These are phyloP conservation scores for silkworm (Bombyx mori) DNA, from an alignment of 1,140 invertebrate species.

Conservation along the genomic window DNA sequence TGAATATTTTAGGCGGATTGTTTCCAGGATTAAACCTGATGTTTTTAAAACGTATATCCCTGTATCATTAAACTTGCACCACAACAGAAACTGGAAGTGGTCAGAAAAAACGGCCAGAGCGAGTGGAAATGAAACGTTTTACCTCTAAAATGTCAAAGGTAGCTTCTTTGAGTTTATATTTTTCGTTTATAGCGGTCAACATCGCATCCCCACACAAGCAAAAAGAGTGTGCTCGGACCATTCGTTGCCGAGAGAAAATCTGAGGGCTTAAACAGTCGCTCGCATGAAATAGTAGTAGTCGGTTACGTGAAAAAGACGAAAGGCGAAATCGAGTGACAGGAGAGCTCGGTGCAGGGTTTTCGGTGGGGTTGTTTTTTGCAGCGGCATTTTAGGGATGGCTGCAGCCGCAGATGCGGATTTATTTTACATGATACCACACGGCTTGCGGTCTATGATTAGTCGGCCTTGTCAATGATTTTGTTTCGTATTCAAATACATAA, in stretches of 20 bases:
- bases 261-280: constrained; percentile 67
- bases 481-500: too few relatives aligned
- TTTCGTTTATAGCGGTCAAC: constrained; percentile 68
- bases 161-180: constrained; percentile 67
- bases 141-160: constrained; percentile 67
- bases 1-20: too few relatives aligned
- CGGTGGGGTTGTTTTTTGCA: constrained; percentile 58
- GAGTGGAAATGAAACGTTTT: constrained; percentile 60
- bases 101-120: constrained; percentile 39
- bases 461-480: constrained; percentile 10
- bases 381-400: constrained; percentile 48
- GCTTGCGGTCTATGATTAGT: constrained; percentile 54
- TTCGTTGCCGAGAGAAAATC: constrained; percentile 62
- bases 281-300: constrained; percentile 66
- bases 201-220: constrained; percentile 53
- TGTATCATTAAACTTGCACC: not conserved
- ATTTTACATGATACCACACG: constrained; percentile 32
- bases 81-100: constrained; percentile 20
- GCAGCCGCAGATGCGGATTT: constrained; percentile 53
- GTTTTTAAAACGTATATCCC: too few relatives aligned
- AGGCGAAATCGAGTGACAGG: constrained; percentile 67
- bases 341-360: constrained; percentile 54
- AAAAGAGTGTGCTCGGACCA: constrained; percentile 50
- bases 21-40: too few relatives aligned
- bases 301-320: constrained; percentile 69